A percentile compares a stretch with the other conserved stretches of the same genome.
phyloP scores from a whole-genome alignment of 2,888 invertebrate genomes.

The Drosophila multiciliata region DNA sequence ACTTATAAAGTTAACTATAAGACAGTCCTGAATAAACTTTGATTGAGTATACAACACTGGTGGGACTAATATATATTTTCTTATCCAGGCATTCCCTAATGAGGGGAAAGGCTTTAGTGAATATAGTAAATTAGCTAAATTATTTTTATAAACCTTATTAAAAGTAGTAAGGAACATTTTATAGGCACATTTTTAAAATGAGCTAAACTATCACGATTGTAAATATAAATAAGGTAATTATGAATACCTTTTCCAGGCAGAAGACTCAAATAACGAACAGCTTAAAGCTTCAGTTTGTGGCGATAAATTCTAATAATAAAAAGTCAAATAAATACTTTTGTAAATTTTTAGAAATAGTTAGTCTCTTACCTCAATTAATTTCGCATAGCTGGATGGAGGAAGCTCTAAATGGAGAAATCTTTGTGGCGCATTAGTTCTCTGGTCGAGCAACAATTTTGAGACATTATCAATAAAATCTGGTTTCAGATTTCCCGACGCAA shows the following conservation, averaged over 20 bases:
- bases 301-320: constrained; percentile 16
- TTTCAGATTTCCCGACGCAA: constrained; percentile 43
- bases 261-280: constrained; percentile 26
- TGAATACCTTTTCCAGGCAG: constrained; percentile 16
- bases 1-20: too few relatives aligned
- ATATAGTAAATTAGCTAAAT: too few relatives aligned
- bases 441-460: constrained; percentile 17
- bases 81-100: too few relatives aligned
- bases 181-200: background rate
- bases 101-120: too few relatives aligned
- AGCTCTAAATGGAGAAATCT: constrained; percentile 37
- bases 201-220: background rate
- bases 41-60: too few relatives aligned
- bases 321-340: background rate
- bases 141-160: too few relatives aligned
- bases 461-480: constrained; percentile 42
- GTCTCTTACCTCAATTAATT: constrained; percentile 10
- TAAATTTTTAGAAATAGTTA: too few relatives aligned
- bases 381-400: constrained; percentile 20
- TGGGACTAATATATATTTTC: too few relatives aligned
- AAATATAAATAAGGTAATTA: background rate
- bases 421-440: background rate
- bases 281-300: constrained; percentile 7
- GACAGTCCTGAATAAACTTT: too few relatives aligned
- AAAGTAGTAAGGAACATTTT: background rate